phyloP scores from a whole-genome alignment of 2,113 vertebrate genomes.

The Grus americana region DNA sequence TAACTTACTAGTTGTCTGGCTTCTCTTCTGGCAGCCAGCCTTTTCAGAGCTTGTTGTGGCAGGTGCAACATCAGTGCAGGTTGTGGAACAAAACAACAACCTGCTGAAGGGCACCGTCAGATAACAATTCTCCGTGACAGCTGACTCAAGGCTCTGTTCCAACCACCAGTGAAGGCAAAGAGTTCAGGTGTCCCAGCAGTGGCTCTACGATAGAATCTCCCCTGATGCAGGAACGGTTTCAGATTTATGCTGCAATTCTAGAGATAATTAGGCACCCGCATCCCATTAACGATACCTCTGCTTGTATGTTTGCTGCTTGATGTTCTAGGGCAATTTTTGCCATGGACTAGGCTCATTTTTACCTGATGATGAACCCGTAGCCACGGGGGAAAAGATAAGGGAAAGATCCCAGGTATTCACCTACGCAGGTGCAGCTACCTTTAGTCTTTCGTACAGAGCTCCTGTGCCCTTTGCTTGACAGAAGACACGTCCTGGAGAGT shows the following conservation, averaged over 20 bases:
- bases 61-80: too few relatives aligned
- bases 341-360: neutral
- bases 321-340: neutral
- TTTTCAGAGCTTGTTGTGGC: neutral
- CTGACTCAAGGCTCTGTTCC: neutral
- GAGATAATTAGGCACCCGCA: neutral
- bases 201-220: neutral
- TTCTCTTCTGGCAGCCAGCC: neutral
- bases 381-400: neutral
- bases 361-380: neutral
- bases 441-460: neutral
- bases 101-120: neutral
- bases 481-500: neutral
- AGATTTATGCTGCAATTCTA: neutral
- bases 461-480: neutral
- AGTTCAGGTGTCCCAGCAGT: neutral
- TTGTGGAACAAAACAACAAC: neutral
- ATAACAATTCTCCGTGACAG: neutral
- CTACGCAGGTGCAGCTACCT: neutral
- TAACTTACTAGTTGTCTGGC: neutral
- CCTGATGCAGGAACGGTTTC: neutral
- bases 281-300: neutral
- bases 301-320: neutral
- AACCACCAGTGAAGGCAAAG: neutral
- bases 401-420: neutral